Evolutionary conservation across 2,888 invertebrate genomes (phyloP).

Genomic region (Stenoptilia bipunctidactyla): DNA sequence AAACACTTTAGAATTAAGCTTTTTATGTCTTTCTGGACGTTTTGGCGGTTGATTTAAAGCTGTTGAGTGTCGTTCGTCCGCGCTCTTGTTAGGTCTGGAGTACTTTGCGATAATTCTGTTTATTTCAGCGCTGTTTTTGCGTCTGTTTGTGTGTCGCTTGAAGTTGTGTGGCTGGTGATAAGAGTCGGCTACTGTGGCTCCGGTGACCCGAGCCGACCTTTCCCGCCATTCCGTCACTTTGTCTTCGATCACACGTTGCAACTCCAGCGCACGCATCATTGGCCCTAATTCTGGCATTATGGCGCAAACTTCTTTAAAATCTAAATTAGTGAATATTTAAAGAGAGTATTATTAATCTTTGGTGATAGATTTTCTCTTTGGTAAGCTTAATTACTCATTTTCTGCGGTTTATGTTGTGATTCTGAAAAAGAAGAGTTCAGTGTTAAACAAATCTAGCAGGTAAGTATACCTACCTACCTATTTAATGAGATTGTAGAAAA

Average conservation of each 20-base stretch:
- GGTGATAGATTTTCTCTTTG: too few species aligned
- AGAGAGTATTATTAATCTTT: too few species aligned
- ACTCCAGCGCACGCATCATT: constrained; percentile 62
- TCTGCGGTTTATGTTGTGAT: too few species aligned
- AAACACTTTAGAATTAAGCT: constrained; percentile 24
- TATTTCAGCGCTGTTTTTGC: constrained; percentile 66
- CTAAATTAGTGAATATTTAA: too few species aligned
- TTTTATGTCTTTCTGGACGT: constrained; percentile 42
- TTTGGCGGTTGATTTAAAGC: constrained; percentile 33
- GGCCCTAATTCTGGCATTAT: constrained; percentile 63
- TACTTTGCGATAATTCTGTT: constrained; percentile 69
- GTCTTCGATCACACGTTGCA: constrained; percentile 63
- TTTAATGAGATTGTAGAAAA: too few species aligned
- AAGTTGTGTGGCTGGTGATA: constrained; percentile 66
- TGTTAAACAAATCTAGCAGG: too few species aligned
- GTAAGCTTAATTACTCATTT: too few species aligned
- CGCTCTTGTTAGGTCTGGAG: constrained; percentile 51
- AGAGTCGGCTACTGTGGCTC: constrained; percentile 35
- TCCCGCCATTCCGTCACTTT: constrained; percentile 66
- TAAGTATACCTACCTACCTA: too few species aligned
- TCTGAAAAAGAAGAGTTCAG: too few species aligned
- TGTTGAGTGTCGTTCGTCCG: constrained; percentile 38
- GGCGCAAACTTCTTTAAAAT: too few species aligned
- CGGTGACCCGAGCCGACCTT: constrained; percentile 62
- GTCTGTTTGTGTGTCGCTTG: constrained; percentile 60